Percentiles rank a stretch among this genome's conserved stretches.
Evolutionary conservation across 2,797 vertebrate genomes (phyloP).

Genomic region (Sebastes paucispinis): DNA sequence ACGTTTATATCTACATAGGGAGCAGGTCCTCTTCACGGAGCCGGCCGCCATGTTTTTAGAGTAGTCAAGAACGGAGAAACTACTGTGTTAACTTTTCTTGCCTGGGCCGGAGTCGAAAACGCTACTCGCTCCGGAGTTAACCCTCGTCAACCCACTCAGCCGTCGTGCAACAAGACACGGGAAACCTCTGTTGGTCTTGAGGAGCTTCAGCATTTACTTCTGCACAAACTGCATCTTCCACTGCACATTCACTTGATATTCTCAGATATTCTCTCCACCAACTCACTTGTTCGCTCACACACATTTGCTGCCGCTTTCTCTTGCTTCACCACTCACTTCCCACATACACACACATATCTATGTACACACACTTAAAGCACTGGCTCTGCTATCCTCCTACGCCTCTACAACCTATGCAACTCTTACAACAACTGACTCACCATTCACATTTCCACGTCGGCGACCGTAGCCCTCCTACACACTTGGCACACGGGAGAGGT

Average conservation of each 20-base stretch:
- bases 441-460: neutral
- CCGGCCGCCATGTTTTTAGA: rapidly evolving
- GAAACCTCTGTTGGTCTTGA: neutral
- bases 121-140: no score
- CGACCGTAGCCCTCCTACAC: neutral
- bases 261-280: neutral
- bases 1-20: no score
- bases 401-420: neutral
- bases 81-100: no score
- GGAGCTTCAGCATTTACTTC: neutral
- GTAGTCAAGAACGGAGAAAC: no score
- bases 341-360: neutral
- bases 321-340: neutral
- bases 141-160: rapidly evolving
- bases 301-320: neutral
- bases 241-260: neutral
- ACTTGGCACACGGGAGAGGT: neutral
- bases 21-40: no score
- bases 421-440: neutral
- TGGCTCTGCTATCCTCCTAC: neutral
- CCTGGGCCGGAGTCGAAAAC: no score
- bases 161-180: rapidly evolving
- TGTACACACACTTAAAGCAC: neutral
- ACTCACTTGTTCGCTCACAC: neutral
- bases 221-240: neutral